Evolutionary conservation across 2,113 vertebrate genomes (phyloP).

Genomic region (Paedocypris sp.): DNA sequence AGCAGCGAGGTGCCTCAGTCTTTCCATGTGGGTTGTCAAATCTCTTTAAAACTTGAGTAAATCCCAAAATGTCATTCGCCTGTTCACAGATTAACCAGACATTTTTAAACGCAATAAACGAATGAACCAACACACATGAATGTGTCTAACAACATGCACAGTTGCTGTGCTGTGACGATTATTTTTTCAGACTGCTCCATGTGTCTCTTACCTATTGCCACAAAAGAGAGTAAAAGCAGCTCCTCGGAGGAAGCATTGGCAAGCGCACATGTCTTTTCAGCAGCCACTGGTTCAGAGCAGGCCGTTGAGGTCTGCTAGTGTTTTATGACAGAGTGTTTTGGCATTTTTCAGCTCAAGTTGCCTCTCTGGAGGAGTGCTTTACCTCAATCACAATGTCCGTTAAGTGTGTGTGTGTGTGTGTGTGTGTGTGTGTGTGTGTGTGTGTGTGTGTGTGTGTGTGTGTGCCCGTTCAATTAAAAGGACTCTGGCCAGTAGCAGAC

Average conservation of each 20-base stretch:
- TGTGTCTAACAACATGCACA: not conserved
- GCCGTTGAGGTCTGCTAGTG: constrained; percentile 19
- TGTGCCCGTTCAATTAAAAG: constrained; percentile 3
- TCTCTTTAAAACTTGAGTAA: too few species aligned
- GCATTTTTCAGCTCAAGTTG: constrained; percentile 32
- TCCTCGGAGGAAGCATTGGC: constrained; percentile 13
- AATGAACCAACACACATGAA: not conserved
- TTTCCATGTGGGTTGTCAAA: not conserved
- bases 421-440: constrained; percentile 3
- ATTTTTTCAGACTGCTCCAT: constrained; percentile 7
- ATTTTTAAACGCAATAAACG: not conserved
- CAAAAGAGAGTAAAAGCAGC: constrained; percentile 3
- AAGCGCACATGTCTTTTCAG: constrained; percentile 22
- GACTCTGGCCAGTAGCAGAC: not conserved
- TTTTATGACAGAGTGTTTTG: constrained; percentile 26
- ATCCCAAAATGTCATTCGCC: too few species aligned
- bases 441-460: not conserved
- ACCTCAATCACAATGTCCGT: constrained; percentile 28
- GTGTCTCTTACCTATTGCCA: constrained; percentile 13
- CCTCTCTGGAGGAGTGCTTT: constrained; percentile 21
- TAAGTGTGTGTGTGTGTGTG: constrained; percentile 15
- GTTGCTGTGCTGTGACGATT: not conserved
- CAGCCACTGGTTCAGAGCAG: constrained; percentile 21
- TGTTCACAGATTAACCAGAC: too few species aligned
- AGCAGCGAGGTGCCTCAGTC: not conserved